These are phyloP conservation scores for Lethrus apterus DNA, from an alignment of 1,140 invertebrate genomes.

Conservation along the genomic window DNA sequence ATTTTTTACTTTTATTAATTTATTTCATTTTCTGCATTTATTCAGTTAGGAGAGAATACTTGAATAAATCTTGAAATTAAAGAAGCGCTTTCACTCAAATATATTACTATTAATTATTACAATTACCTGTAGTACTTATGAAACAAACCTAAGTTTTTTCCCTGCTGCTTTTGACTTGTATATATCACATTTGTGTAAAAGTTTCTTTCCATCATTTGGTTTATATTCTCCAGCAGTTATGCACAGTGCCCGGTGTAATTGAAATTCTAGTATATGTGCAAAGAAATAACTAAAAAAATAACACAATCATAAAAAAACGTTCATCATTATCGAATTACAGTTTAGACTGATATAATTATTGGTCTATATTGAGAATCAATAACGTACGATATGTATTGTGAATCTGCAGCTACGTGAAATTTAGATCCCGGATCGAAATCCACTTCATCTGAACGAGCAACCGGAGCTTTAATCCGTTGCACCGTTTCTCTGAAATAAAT, in stretches of 20 bases:
- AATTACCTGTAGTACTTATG: no score
- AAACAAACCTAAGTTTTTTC: slow-evolving; percentile 17
- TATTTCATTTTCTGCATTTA: no score
- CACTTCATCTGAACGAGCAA: slow-evolving; percentile 41
- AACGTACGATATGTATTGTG: slow-evolving; percentile 28
- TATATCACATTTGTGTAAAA: slow-evolving; percentile 55
- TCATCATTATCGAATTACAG: no score
- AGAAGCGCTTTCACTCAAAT: no score
- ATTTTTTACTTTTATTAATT: no score
- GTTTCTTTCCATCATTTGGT: slow-evolving; percentile 36
- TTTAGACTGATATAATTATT: no score
- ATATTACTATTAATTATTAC: no score
- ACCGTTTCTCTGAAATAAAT: slow-evolving; percentile 15
- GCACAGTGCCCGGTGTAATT: slow-evolving; percentile 57
- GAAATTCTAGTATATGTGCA: slow-evolving; percentile 51
- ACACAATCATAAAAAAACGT: slow-evolving; percentile 1
- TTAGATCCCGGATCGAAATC: slow-evolving; percentile 59
- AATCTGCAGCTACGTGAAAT: slow-evolving; percentile 51
- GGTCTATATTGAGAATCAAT: no score
- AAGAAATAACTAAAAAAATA: slow-evolving; percentile 52
- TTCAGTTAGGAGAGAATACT: no score
- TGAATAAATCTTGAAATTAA: no score
- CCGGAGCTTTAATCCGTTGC: slow-evolving; percentile 45
- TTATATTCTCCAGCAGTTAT: slow-evolving; percentile 48
- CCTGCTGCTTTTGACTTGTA: slow-evolving; percentile 31